These are phyloP conservation scores for Monochamus alternatus DNA, from an alignment of 2,888 invertebrate genomes.

Conservation along the genomic window DNA sequence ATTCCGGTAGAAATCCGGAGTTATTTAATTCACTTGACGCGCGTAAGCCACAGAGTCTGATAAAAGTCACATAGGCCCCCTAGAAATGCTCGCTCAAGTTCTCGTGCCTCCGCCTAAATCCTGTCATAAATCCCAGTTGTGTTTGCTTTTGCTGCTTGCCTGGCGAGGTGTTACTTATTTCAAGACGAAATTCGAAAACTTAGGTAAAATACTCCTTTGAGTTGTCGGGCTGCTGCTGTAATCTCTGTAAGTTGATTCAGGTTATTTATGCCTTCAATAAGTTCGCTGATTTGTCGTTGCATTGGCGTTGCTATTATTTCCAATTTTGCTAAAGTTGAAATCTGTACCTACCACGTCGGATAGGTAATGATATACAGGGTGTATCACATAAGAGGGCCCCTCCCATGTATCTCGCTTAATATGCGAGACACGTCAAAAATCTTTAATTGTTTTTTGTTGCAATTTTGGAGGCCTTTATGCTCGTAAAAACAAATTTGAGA, in stretches of 20 bases:
- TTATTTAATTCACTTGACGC: conserved; percentile 24
- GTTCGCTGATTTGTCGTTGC: background rate
- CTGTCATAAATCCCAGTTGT: conserved; percentile 15
- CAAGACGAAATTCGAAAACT: conserved; percentile 23
- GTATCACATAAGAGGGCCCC: too few relatives aligned
- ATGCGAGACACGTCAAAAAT: too few relatives aligned
- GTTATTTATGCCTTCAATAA: conserved; percentile 18
- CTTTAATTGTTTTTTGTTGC: too few relatives aligned
- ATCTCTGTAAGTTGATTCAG: conserved; percentile 22
- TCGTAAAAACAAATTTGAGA: too few relatives aligned
- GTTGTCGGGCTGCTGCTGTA: conserved; percentile 6
- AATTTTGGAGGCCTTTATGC: too few relatives aligned
- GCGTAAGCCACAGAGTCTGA: conserved; percentile 18
- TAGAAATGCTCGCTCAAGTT: conserved; percentile 2
- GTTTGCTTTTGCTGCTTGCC: conserved; percentile 14
- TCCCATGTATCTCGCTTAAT: too few relatives aligned
- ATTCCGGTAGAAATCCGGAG: background rate
- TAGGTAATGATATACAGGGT: too few relatives aligned
- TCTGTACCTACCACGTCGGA: too few relatives aligned
- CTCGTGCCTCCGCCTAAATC: conserved; percentile 21
- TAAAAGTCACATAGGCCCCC: conserved; percentile 22
- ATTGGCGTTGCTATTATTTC: background rate
- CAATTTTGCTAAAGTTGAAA: background rate
- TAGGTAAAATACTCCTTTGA: conserved; percentile 21
- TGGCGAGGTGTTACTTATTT: conserved; percentile 30